A percentile compares a stretch with the other conserved stretches of the same genome.
These are phyloP conservation scores for Odontophorus gujanensis DNA, from an alignment of 2,113 vertebrate genomes.

Conservation along the genomic window DNA sequence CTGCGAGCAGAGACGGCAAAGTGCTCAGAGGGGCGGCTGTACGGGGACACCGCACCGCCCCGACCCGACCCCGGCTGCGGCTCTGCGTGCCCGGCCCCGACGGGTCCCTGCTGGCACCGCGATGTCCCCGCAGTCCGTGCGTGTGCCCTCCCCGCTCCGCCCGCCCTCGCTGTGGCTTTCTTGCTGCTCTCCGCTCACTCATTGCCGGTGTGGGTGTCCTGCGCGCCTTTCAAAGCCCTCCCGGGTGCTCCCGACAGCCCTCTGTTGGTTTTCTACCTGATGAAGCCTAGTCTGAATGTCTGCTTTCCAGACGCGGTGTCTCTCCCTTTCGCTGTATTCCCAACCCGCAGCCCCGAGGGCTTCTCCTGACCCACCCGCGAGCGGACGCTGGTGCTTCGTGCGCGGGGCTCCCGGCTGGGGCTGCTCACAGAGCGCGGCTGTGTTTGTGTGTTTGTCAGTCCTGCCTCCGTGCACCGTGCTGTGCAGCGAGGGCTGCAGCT, in stretches of 20 bases:
- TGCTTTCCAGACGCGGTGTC: accelerated
- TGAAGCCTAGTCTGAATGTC: neutral
- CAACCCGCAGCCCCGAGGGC: neutral
- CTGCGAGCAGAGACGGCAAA: neutral
- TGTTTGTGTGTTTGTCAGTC: accelerated
- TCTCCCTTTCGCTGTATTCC: neutral
- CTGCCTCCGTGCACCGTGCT: neutral
- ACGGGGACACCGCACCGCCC: neutral
- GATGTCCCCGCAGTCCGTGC: accelerated
- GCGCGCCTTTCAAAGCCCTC: neutral
- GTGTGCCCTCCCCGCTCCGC: neutral
- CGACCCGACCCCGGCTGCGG: accelerated
- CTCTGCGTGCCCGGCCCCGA: too few relatives aligned
- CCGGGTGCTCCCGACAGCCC: accelerated
- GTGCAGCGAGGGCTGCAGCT: neutral
- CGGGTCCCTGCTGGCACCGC: neutral
- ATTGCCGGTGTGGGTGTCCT: neutral
- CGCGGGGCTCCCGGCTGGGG: accelerated
- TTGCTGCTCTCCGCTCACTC: neutral
- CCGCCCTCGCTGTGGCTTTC: neutral
- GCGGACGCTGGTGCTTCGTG: neutral
- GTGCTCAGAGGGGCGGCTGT: accelerated
- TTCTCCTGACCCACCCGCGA: neutral
- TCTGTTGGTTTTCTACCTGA: neutral
- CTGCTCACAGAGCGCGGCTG: accelerated